Base-by-base conservation (phyloP, 2,113 vertebrate genomes). In the Chloroceryle aenea region DNA sequence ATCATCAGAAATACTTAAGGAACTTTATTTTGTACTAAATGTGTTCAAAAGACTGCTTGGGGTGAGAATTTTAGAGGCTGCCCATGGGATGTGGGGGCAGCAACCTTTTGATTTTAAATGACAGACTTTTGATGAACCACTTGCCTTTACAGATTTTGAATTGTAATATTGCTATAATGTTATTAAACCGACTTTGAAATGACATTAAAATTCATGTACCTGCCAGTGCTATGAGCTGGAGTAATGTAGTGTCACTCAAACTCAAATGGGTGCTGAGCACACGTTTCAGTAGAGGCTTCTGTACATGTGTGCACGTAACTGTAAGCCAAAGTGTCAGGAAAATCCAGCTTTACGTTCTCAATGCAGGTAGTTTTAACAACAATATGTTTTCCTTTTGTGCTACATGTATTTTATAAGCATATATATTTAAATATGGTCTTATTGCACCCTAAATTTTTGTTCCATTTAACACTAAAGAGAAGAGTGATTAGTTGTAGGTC, bases 111-210 rank as follows among this genome's bases (percentile, higher is more conserved):
- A 63, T 79, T 90, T 90, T 52, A 78, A 93, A 90, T 4, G 21
- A 40, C 59, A 64, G 25, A 80, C 71, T 93, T 95, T 92, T 95
- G 82, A 43, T 73, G 47, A 50, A 68, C 63, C 78, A 85, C 91
- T 97, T 94, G 82, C 87, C 56, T 95, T 87, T 93, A 83, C 86
- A 86, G 74, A 63, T 96, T 94, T 95, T 77, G 66, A 80, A 86
- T 90, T 96, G 81, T 89, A 91, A 36, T 91, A 66, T 59, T 95
- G 87, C 84, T 82, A 48, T 87, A 78, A 85, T 91, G 80, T 92
- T 91, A 93, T 85, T 96, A 95, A 91, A 87, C 75, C 58, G 95
- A 84, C 81, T 92, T 95, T 90, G 87, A 93, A 91, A 93, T 76
- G 66, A 63, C 77, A 86, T 87, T 95, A 92, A 93, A 93, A 96